phyloP scores from a whole-genome alignment of 2,888 invertebrate genomes.

The Lacanobia oleracea region DNA sequence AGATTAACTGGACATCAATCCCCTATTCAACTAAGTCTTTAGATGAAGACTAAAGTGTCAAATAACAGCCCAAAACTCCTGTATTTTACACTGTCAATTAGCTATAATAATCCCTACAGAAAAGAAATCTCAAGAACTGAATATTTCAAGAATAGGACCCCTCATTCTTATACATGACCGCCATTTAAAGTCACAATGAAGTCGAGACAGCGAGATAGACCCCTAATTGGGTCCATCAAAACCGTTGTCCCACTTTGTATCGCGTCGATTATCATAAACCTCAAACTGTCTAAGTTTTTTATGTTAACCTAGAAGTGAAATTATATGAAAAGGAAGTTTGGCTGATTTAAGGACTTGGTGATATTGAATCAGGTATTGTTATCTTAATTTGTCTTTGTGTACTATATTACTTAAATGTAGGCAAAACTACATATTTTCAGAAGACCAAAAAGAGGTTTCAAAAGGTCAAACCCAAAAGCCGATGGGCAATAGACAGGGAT shows the following conservation, averaged over 20 bases:
- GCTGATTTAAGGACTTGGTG: not conserved
- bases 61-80: not conserved
- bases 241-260: conserved; percentile 40
- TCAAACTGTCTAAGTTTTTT: conserved; percentile 30
- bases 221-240: conserved; percentile 52
- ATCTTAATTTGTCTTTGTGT: not conserved
- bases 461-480: no score
- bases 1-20: not conserved
- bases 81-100: conserved; percentile 1
- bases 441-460: not conserved
- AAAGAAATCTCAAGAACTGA: conserved; percentile 1
- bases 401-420: no score
- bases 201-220: conserved; percentile 47
- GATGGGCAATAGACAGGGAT: no score
- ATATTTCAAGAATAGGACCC: conserved; percentile 33
- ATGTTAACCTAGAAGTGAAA: conserved; percentile 16
- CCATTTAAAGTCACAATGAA: conserved; percentile 46
- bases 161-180: conserved; percentile 56
- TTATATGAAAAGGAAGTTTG: conserved; percentile 1
- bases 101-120: conserved; percentile 6
- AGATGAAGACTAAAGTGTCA: not conserved
- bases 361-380: not conserved
- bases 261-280: conserved; percentile 42
- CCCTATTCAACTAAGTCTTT: not conserved
- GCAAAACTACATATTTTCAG: not conserved